These are phyloP conservation scores for Drosophila athabasca DNA, from an alignment of 1,140 invertebrate species.

Conservation along the genomic window DNA sequence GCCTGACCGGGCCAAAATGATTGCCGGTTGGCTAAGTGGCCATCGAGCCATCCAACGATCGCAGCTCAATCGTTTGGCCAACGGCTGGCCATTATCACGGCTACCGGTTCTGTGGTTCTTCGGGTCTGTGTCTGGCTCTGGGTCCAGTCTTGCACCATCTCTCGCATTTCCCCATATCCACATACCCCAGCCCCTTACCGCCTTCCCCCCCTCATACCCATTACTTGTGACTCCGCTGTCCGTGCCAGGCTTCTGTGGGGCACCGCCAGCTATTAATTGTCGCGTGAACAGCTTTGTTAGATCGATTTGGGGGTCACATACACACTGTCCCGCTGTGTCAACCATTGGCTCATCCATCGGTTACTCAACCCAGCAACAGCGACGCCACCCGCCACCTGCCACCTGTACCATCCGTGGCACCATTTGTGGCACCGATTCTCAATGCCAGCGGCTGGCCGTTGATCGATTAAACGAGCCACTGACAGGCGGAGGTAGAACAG, in stretches of 20 bases:
- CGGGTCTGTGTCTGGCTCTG: conserved; percentile 9
- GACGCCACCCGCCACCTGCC: conserved; percentile 6
- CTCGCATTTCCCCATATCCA: too few species aligned
- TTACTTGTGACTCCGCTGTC: not conserved
- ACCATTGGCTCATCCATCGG: conserved; percentile 31
- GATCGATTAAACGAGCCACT: conserved; percentile 73
- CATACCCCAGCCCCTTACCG: too few species aligned
- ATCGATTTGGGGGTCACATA: conserved; percentile 58
- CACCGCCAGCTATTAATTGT: conserved; percentile 69
- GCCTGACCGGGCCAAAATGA: conserved; percentile 1
- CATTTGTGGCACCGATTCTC: conserved; percentile 52
- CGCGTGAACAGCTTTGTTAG: conserved; percentile 71
- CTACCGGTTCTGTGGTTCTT: conserved; percentile 49
- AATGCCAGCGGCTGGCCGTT: conserved; percentile 72
- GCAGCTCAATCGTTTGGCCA: conserved; percentile 43
- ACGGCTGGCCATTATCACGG: conserved; percentile 67
- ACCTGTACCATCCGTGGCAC: conserved; percentile 40
- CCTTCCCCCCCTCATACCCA: too few species aligned
- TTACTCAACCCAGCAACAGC: conserved; percentile 10
- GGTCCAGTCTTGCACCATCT: too few species aligned
- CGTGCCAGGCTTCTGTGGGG: conserved; percentile 51
- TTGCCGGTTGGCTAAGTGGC: conserved; percentile 6
- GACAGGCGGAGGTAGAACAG: conserved; percentile 5
- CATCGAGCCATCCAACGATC: too few species aligned
- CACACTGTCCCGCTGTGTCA: conserved; percentile 52